A percentile compares a stretch with the other conserved stretches of the same genome.
These are phyloP conservation scores for Sialia sialis DNA, from an alignment of 2,113 vertebrate genomes.

Conservation along the genomic window DNA sequence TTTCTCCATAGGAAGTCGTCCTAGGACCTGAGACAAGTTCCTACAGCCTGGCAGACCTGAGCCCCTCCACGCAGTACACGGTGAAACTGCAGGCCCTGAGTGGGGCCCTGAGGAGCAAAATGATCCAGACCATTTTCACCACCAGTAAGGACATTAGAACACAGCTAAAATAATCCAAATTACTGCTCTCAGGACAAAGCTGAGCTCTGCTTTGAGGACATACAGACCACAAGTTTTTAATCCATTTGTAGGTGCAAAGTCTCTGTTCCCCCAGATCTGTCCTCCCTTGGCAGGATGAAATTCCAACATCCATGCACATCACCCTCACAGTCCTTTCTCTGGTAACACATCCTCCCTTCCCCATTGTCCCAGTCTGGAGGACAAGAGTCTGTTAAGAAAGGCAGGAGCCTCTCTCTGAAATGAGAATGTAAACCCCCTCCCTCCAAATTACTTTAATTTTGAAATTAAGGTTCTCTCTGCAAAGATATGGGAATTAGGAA, in stretches of 20 bases:
- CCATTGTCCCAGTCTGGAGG: no score
- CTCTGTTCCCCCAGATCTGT: neutral
- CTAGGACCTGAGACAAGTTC: slow-evolving; percentile 84
- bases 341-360: neutral
- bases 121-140: slow-evolving; percentile 80
- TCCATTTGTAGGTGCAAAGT: neutral
- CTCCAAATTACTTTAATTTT: no score
- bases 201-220: neutral
- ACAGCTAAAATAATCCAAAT: neutral
- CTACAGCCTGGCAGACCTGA: slow-evolving; percentile 86
- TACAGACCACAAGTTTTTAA: neutral
- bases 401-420: no score
- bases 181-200: neutral
- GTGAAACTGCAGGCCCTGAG: slow-evolving; percentile 86
- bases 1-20: slow-evolving; percentile 80
- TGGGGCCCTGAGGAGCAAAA: slow-evolving; percentile 81
- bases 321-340: neutral
- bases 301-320: neutral
- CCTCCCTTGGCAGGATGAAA: neutral
- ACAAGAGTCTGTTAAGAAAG: no score
- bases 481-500: no score
- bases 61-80: slow-evolving; percentile 83
- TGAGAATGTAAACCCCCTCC: no score
- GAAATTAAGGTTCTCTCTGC: no score
- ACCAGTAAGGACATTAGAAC: slow-evolving; percentile 80